phyloP scores from a whole-genome alignment of 2,888 invertebrate genomes.

The Schizaphis graminum region DNA sequence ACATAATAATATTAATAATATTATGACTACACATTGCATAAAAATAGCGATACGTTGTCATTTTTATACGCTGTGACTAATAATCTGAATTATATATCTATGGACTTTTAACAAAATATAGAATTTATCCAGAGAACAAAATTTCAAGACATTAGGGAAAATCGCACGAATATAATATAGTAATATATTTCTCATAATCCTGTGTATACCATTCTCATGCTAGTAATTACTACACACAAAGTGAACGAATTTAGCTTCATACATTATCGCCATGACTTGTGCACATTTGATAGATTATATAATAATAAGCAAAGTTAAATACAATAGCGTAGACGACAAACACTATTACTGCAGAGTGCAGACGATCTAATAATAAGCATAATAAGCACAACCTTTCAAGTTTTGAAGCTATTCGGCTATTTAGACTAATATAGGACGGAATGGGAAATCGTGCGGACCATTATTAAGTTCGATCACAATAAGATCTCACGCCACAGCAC shows the following conservation, averaged over 20 bases:
- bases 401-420: slow-evolving; percentile 4
- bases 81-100: not conserved
- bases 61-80: not conserved
- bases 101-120: not conserved
- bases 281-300: not conserved
- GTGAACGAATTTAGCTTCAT: not conserved
- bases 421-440: not conserved
- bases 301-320: not conserved
- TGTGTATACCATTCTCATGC: not conserved
- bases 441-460: not conserved
- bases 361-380: not conserved
- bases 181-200: not conserved
- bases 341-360: not conserved
- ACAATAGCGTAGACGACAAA: not conserved
- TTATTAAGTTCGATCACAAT: not conserved
- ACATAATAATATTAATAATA: not conserved
- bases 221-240: not conserved
- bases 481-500: not conserved
- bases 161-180: not conserved
- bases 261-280: not conserved
- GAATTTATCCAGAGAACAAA: not conserved
- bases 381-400: not conserved
- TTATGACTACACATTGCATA: not conserved
- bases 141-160: not conserved
- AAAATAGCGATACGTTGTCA: not conserved